Conservation (phyloP, 2,797 vertebrate species). For the Luscinia megarhynchos region DNA sequence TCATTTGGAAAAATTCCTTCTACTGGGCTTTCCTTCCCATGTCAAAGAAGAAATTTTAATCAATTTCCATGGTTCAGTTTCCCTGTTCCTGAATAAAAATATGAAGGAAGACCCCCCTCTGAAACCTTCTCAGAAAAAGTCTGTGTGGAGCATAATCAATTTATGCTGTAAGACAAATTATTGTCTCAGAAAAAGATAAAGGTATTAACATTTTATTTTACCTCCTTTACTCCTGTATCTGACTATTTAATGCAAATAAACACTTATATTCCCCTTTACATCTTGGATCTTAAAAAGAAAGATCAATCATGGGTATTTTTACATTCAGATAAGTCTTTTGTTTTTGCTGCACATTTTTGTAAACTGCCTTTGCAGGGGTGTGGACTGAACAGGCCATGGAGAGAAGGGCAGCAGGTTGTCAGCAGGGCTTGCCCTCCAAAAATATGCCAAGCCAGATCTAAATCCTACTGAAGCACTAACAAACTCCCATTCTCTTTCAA, state of each 20-base stretch:
- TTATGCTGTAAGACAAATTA: neutral
- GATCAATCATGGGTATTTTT: neutral
- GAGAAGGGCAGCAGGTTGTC: neutral
- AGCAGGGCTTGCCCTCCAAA: neutral
- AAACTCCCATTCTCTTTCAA: neutral
- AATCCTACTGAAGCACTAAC: neutral
- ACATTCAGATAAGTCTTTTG: neutral
- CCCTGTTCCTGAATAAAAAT: neutral
- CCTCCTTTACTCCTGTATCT: neutral
- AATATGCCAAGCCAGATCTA: neutral
- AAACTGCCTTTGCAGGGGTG: neutral
- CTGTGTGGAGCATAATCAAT: neutral
- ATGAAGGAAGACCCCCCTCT: accelerated
- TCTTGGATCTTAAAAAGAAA: neutral
- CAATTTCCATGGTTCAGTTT: neutral
- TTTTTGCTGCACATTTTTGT: neutral
- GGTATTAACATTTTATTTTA: neutral
- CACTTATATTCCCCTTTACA: neutral
- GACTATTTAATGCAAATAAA: neutral
- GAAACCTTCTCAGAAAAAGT: neutral
- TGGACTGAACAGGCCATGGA: neutral
- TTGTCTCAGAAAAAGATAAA: neutral
- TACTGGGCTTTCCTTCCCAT: neutral
- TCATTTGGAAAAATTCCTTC: neutral
- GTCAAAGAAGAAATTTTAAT: neutral